Evolutionary conservation across 2,888 invertebrate species (phyloP).

Genomic region (Argyresthia albistria): DNA sequence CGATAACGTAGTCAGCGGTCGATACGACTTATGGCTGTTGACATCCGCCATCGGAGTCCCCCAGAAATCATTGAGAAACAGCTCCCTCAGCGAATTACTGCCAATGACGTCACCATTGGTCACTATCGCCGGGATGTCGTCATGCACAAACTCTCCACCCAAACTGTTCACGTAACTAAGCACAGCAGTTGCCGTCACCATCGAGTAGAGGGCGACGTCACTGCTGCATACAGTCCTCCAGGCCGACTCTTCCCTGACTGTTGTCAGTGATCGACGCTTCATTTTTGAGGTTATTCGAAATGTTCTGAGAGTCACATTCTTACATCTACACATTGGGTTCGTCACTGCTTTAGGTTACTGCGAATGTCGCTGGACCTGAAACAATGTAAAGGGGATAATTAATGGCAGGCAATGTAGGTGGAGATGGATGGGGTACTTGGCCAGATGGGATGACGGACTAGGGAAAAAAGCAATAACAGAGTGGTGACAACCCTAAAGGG

Average conservation of each 20-base stretch:
- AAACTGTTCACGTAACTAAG: conserved; percentile 83
- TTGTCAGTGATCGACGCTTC: conserved; percentile 57
- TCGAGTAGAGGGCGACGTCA: conserved; percentile 74
- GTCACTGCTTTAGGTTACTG: too few species aligned
- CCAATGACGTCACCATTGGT: conserved; percentile 86
- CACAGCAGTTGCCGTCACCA: conserved; percentile 78
- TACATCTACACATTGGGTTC: conserved; percentile 55
- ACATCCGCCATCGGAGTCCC: conserved; percentile 86
- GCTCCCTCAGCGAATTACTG: conserved; percentile 72
- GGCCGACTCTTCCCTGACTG: conserved; percentile 50
- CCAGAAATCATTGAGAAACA: conserved; percentile 89
- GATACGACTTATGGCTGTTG: conserved; percentile 89
- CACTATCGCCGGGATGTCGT: conserved; percentile 88
- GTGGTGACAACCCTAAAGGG: too few species aligned
- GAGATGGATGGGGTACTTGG: too few species aligned
- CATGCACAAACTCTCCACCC: conserved; percentile 88
- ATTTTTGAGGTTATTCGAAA: conserved; percentile 41
- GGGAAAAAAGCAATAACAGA: too few species aligned
- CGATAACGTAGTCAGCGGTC: conserved; percentile 86
- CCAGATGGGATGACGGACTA: too few species aligned
- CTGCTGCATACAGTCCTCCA: conserved; percentile 27
- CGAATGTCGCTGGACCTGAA: too few species aligned
- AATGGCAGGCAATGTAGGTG: too few species aligned
- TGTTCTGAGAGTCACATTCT: conserved; percentile 44
- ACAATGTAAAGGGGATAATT: too few species aligned